Base-by-base conservation (phyloP, 2,113 vertebrate genomes). In the Sterrhoptilus dennistouni region DNA sequence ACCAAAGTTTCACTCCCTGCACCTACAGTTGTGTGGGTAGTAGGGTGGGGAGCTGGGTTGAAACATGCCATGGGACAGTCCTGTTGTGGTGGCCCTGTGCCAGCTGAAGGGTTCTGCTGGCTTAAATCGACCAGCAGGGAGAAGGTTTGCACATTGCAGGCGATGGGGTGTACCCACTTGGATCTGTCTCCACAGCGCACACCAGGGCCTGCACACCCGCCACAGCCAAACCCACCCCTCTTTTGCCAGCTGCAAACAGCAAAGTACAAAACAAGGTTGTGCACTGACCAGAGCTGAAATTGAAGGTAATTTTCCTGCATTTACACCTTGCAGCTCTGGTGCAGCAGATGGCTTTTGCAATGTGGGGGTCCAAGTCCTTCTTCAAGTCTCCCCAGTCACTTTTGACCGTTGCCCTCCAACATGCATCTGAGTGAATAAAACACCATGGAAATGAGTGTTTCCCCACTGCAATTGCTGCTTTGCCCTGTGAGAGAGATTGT, bases 161-260 rank as follows among this genome's bases (percentile, higher is more conserved):
- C 0, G 0, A n/a, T 2, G 4, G 29, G 21, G 13, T 18, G 6
- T 49, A 28, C 35, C 33, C 8, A 1, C 44, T 47, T 33, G 29
- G 28, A 49, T 44, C 35, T 20, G 14, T 83, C 35, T 29, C 33
- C 47, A 3, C 18, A 2, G 45, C 0, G 2, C 52, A 22, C 5
- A 5, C 38, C 1, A 1, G 44, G 21, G 54, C 35, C 83, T 54
- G 29, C 53, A 44, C 16, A 42, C 60, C 75, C 31, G 35, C 23
- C 42, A 4, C 33, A 63, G 61, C 79, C 59, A 74, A 66, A 52
- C 8, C 12, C 50, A 64, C 8, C 9, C 33, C 7, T 47, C 36
- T 79, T 65, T 38, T 60, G 16, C 61, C 36, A 54, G 16, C 49
- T 88, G 66, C 70, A 68, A 53, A 20, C 28, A 61, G 47, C 1